Base-by-base conservation (phyloP, 2,113 vertebrate genomes). In the Rhipidura dahli region DNA sequence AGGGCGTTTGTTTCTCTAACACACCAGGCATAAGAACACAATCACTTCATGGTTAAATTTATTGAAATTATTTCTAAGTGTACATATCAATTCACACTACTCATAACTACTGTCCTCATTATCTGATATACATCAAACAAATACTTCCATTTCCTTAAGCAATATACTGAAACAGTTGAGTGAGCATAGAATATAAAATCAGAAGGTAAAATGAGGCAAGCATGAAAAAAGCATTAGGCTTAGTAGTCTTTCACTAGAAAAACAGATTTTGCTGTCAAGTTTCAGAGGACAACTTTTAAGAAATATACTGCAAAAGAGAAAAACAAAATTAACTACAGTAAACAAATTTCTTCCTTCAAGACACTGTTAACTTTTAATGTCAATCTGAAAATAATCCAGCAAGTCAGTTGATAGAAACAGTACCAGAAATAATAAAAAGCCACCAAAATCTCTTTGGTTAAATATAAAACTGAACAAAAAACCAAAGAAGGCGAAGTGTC, bases 1-100 rank as follows among this genome's bases (percentile, higher is more conserved):
- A 2, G 18, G 6, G 6, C n/a, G 13, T 23, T 30, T 56, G 10
- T 31, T 71, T 71, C 39, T 47, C 12, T n/a, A 45, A 44, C 13
- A 57, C 3, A 49, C 4, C 6, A 93, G 4, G 14, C 13, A 28
- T 11, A 69, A 45, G 2, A 47, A 71, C 47, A 92, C 47, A 40
- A 28, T 65, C 49, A 59, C 13, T 83, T 80, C 44, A 76, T 13
- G 31, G 6, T 72, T 45, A 64, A 64, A 12, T 97, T 97, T 96
- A 97, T 93, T 97, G 17, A n/a, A 84, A 39, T 89, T 90, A 75
- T 59, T 51, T 92, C 4, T 13, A 89, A 82, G 63, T 61, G 93
- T 47, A 83, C 27, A 21, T 47, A 64, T 40, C 40, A 60, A n/a
- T 42, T 86, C n/a, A 82, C 15, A 68, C 14, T 83, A 45, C 40